Evolutionary conservation across 2,797 vertebrate genomes (phyloP).

Genomic region (Anguilla megastoma): DNA sequence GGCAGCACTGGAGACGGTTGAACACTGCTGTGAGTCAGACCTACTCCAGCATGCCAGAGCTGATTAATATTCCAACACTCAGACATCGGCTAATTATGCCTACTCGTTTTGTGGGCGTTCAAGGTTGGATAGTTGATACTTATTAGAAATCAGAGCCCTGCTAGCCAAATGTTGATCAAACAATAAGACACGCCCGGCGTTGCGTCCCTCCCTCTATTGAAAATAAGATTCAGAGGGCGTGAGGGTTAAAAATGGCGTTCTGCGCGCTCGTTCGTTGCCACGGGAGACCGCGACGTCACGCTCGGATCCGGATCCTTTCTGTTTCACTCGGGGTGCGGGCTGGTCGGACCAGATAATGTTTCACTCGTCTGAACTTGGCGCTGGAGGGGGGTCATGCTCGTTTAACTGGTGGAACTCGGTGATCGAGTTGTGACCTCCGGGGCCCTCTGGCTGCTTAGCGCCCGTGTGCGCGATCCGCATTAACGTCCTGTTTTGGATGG

Average conservation of each 20-base stretch:
- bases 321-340: background rate
- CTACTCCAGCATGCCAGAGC: background rate
- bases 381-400: background rate
- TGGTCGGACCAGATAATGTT: background rate
- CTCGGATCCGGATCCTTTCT: background rate
- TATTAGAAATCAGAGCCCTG: background rate
- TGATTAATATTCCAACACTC: background rate
- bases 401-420: background rate
- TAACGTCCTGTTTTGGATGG: background rate
- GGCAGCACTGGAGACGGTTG: background rate
- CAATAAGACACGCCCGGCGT: background rate
- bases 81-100: background rate
- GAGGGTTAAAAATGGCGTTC: background rate
- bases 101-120: background rate
- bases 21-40: background rate
- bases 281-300: background rate
- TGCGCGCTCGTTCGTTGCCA: background rate
- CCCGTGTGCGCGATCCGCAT: background rate
- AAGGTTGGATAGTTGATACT: background rate
- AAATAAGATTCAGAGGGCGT: background rate
- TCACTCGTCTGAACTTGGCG: background rate
- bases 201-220: background rate
- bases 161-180: background rate
- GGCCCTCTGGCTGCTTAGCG: background rate
- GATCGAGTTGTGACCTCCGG: slow-evolving; percentile 14